Evolutionary conservation across 1,140 invertebrate genomes (phyloP).

Genomic region (Heliconius hewitsoni): DNA sequence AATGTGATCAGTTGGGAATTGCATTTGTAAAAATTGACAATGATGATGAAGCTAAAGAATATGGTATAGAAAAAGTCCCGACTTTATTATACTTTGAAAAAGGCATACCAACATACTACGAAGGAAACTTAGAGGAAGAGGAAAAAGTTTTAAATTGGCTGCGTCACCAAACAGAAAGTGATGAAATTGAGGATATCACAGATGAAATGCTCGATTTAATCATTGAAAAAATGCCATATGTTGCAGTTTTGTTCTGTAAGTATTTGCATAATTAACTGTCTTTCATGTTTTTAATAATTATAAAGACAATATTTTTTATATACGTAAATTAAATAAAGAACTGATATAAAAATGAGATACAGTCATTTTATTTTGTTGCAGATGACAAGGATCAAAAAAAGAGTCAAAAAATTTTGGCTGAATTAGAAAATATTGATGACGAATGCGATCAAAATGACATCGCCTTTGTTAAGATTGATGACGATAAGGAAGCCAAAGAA

Average conservation of each 20-base stretch:
- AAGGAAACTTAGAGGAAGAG: conserved; percentile 95
- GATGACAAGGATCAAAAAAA: conserved; percentile 96
- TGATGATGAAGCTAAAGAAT: conserved; percentile 92
- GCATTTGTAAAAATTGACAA: conserved; percentile 97
- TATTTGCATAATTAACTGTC: conserved; percentile 78
- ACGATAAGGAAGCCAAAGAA: conserved; percentile 93
- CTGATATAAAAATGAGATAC: conserved; percentile 76
- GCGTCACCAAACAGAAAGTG: conserved; percentile 90
- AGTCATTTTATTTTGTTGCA: conserved; percentile 80
- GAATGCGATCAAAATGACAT: conserved; percentile 96
- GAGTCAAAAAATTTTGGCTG: conserved; percentile 91
- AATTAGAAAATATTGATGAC: conserved; percentile 96
- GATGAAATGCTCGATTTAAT: conserved; percentile 97
- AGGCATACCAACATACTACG: conserved; percentile 92
- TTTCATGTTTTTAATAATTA: neutral
- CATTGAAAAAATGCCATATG: conserved; percentile 92
- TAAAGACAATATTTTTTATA: neutral
- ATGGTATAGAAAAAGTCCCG: conserved; percentile 93
- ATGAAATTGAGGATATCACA: conserved; percentile 96
- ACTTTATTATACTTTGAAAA: conserved; percentile 95
- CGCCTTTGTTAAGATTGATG: conserved; percentile 96
- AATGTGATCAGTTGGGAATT: conserved; percentile 93
- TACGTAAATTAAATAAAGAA: conserved; percentile 53
- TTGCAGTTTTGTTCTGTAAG: conserved; percentile 95
- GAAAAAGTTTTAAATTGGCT: conserved; percentile 95